Evolutionary conservation across 2,113 vertebrate species (phyloP).

Genomic region (Plecotus auritus): DNA sequence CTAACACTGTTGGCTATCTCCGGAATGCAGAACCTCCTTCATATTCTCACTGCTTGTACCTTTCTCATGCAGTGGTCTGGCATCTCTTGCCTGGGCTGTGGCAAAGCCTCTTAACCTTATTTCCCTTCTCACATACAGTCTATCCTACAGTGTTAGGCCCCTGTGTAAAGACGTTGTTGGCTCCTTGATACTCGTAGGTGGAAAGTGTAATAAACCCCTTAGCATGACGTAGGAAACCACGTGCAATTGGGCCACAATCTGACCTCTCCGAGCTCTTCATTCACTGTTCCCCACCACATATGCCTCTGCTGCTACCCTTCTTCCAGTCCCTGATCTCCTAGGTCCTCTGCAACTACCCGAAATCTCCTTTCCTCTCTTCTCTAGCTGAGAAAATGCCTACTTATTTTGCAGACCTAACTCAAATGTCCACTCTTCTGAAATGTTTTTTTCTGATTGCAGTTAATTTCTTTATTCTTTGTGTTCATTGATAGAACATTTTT

Average conservation of each 20-base stretch:
- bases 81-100: not conserved
- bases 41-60: not conserved
- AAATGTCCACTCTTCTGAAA: not conserved
- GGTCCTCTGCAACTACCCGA: not conserved
- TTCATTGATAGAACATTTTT: not conserved
- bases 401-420: not conserved
- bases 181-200: not conserved
- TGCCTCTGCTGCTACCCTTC: not conserved
- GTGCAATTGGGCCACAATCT: not conserved
- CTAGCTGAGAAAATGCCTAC: not conserved
- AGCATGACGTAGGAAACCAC: not conserved
- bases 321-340: not conserved
- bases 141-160: not conserved
- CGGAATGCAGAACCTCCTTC: not conserved
- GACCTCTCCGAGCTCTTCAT: not conserved
- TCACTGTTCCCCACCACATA: fast-evolving
- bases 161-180: not conserved
- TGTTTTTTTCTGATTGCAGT: not conserved
- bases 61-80: not conserved
- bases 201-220: not conserved
- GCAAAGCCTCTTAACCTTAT: not conserved
- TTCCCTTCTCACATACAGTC: not conserved
- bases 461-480: not conserved
- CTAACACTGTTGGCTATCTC: not conserved
- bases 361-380: not conserved